Conservation (phyloP, 1,140 invertebrate species). For the Chymomyza costata region DNA sequence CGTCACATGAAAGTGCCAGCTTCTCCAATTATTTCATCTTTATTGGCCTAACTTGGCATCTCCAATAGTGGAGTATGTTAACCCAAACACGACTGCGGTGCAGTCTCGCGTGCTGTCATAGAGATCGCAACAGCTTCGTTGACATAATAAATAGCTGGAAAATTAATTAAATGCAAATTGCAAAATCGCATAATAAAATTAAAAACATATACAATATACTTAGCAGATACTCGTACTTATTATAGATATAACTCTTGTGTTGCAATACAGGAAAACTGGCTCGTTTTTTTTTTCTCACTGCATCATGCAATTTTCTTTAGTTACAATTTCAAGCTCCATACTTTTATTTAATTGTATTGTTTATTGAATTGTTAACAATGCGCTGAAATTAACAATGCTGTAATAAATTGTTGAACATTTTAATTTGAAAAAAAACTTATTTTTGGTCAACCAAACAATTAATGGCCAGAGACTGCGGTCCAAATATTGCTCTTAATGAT, state of each 20-base stretch:
- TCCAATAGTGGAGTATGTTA: too few relatives aligned
- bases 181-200: slow-evolving; percentile 70
- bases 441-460: too few relatives aligned
- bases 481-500: too few relatives aligned
- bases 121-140: slow-evolving; percentile 34
- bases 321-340: slow-evolving; percentile 21
- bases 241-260: slow-evolving; percentile 13
- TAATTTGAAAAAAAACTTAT: slow-evolving; percentile 47
- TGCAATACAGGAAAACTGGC: slow-evolving; percentile 58
- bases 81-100: too few relatives aligned
- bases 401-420: slow-evolving; percentile 47
- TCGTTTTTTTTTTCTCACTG: too few relatives aligned
- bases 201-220: too few relatives aligned
- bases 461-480: too few relatives aligned
- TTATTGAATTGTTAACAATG: too few relatives aligned
- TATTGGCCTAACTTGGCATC: too few relatives aligned
- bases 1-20: too few relatives aligned
- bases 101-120: slow-evolving; percentile 14
- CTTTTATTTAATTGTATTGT: slow-evolving; percentile 44
- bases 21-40: too few relatives aligned
- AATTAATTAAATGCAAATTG: slow-evolving; percentile 73
- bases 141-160: slow-evolving; percentile 69
- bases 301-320: slow-evolving; percentile 10
- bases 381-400: slow-evolving; percentile 57
- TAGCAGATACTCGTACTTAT: slow-evolving; percentile 37